Percentiles rank a stretch among this genome's conserved stretches.
phyloP scores from a whole-genome alignment of 2,888 invertebrate genomes.

The Nematopogon swammerdamellus region DNA sequence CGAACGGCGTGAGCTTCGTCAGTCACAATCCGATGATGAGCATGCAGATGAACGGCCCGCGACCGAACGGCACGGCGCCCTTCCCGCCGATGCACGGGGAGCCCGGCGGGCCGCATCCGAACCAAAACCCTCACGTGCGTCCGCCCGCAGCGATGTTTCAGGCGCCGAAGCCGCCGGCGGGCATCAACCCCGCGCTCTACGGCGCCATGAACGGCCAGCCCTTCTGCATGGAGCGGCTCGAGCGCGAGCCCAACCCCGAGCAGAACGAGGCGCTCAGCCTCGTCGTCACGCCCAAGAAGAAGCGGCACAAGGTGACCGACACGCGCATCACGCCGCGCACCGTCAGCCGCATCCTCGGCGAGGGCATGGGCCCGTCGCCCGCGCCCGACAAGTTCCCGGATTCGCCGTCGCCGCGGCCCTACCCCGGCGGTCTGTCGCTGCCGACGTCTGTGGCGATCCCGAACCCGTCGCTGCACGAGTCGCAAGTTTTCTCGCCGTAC shows the following conservation, averaged over 20 bases:
- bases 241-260: conserved; percentile 72
- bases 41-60: conserved; percentile 58
- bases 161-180: conserved; percentile 75
- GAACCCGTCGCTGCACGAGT: conserved; percentile 92
- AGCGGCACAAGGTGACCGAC: conserved; percentile 95
- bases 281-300: conserved; percentile 94
- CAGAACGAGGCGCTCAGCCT: conserved; percentile 93
- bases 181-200: conserved; percentile 57
- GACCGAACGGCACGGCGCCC: conserved; percentile 61
- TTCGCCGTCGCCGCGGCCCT: conserved; percentile 73
- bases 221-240: conserved; percentile 62
- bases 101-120: conserved; percentile 37
- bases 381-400: conserved; percentile 54
- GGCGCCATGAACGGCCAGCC: conserved; percentile 61
- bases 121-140: conserved; percentile 42
- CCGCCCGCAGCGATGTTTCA: conserved; percentile 78
- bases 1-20: conserved; percentile 46
- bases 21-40: conserved; percentile 44
- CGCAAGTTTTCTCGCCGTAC: conserved; percentile 90
- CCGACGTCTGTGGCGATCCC: conserved; percentile 96
- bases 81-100: conserved; percentile 69
- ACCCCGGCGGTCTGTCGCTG: conserved; percentile 83
- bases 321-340: conserved; percentile 89
- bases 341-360: conserved; percentile 81
- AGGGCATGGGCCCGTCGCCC: conserved; percentile 71